phyloP scores from a whole-genome alignment of 2,888 invertebrate species.

The Aphelenchoides bicaudatus region DNA sequence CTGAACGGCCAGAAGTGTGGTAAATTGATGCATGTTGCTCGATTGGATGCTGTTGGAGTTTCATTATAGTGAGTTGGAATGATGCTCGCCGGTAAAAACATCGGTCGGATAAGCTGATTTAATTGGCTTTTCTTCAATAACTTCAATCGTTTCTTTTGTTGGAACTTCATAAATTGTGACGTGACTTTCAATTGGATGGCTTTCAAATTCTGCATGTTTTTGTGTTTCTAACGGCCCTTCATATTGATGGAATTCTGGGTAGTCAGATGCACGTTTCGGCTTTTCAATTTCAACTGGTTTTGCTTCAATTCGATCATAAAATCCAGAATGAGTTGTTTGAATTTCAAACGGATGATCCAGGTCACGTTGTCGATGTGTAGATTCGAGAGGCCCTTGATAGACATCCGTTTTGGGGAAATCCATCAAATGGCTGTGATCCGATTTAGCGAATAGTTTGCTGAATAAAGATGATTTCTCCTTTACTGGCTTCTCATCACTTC shows the following conservation, averaged over 20 bases:
- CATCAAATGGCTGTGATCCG: too few species aligned
- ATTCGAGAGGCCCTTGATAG: background rate
- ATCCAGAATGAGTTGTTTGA: background rate
- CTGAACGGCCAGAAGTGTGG: background rate
- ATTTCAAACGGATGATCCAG: background rate
- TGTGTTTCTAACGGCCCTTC: background rate
- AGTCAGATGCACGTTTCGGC: background rate
- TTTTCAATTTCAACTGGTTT: background rate
- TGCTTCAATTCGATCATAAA: too few species aligned
- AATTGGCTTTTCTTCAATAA: too few species aligned
- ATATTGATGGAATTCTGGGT: background rate
- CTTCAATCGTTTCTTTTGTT: too few species aligned
- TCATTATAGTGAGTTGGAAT: too few species aligned
- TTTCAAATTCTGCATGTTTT: background rate
- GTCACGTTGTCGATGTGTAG: too few species aligned
- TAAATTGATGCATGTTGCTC: background rate
- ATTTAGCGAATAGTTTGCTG: too few species aligned
- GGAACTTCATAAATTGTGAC: background rate
- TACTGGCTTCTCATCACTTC: background rate
- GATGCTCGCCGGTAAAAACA: background rate
- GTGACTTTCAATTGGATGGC: background rate
- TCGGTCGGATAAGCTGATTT: slow-evolving; percentile 4
- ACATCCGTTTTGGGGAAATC: background rate
- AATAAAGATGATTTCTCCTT: background rate
- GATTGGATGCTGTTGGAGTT: slow-evolving; percentile 6